Evolutionary conservation across 2,888 invertebrate genomes (phyloP), one percentile per base, ranked within the genome.

Genomic region (Eupeodes luniger): DNA sequence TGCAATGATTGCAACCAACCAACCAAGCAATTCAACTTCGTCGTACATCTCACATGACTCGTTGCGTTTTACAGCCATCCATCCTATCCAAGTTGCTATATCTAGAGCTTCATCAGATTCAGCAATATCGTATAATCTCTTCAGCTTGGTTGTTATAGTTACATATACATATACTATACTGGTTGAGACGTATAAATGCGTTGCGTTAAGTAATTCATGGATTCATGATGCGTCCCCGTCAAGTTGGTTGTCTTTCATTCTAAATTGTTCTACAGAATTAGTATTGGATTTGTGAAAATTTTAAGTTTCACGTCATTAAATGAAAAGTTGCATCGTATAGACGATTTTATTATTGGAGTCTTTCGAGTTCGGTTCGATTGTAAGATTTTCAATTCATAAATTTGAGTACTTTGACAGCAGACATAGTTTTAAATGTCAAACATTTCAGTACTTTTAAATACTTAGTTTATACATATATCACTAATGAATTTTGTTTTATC

Each of bases 161-260:
- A n/a, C n/a, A n/a, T n/a, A n/a, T n/a, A n/a, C n/a, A 59, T 4
- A 27, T 27, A 27, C 27, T 27, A 2, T 27, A 47, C 59, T 59
- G 36, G 14, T 12, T 11, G 12, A 12, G 12, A 77, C 67, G 51
- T 75, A 78, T 80, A 83, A 27, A 27, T 27, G 27, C 27, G 27
- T 27, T 87, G 80, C 86, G 83, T 79, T 79, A 79, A 76, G 86
- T 79, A 82, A 86, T 76, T 70, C 82, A 82, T 36, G 36, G 36
- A 36, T 36, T 36, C 40, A 40, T 82, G 75, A 40, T 82, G 75
- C 57, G 59, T 75, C 69, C 51, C 44, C 10, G 12, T 74, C 61
- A 40, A 40, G 40, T 40, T 61, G 47, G 66, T 49, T n/a, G 62
- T 57, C 6, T 57, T 59, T 59, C 27, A 27, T 34, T 4, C 34